Base-by-base conservation (phyloP, 2,888 invertebrate genomes). In the Creontiades dilutus region DNA sequence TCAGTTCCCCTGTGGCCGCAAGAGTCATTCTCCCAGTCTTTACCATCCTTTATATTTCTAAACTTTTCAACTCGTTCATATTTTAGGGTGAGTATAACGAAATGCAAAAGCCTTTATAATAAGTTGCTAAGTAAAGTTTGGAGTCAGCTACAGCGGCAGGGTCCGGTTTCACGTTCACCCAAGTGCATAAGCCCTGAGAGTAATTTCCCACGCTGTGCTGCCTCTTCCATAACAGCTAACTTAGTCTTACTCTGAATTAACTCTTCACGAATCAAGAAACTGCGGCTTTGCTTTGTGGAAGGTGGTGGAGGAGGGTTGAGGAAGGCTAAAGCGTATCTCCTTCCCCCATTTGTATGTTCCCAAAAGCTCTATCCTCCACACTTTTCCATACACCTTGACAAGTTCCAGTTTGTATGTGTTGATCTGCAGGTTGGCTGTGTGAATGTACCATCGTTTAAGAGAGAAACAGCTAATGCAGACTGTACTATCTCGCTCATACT, bases 131-230 rank as follows among this genome's bases (percentile, higher is more conserved):
- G 61, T 61, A 61, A 61, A 61, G 61, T 61, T 61, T 2, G 61
- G 61, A 61, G 61, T 61, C 61, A 61, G 61, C 19, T 61, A 61
- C 61, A 61, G 61, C 61, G 61, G 61, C 61, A 61, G 19, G 61
- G 61, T 61, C 61, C 61, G 61, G 61, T 61, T 61, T 61, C 61
- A 61, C 61, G 61, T 61, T 61, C 61, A 61, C n/a, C 61, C 61
- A 61, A 61, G 61, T 61, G 61, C 61, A 61, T 61, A 61, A 61
- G 61, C 61, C n/a, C 61, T 61, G 61, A 19, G 61, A 61, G 61
- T 61, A 61, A 61, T 61, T 61, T 19, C 61, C 61, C n/a, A 61
- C 61, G 61, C 61, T 61, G 61, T 61, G 61, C 61, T 61, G 61
- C 61, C 61, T 61, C 61, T 61, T 61, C 61, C 61, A 61, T 61